Evolutionary conservation across 2,113 vertebrate genomes (phyloP), one percentile per base, ranked within the genome.

Genomic region (Gila orcuttii): DNA sequence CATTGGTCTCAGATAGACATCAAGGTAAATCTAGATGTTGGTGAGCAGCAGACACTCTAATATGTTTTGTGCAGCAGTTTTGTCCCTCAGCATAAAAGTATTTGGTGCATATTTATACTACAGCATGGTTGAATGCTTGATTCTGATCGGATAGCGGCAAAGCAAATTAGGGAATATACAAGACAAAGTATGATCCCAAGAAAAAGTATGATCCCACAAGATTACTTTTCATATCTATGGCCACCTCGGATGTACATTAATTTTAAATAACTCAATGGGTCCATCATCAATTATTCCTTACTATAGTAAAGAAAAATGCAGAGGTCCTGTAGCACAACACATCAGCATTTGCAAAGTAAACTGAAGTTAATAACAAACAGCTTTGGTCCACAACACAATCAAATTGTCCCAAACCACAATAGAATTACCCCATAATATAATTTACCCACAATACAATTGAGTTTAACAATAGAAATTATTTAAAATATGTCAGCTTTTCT

Each of bases 1-100:
- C 23, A 83, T 21, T 47, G 76, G 74, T 62, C 39, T 83, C 23
- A 60, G 68, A 83, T 28, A 73, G 19, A 73, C 68, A 83, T 83
- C 82, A 83, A 83, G 82, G 82, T 7, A 59, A 59, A 39, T 83
- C 50, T 59, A 1, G n/a, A 28, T 57, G 50, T 25, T 36, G 68
- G 31, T 21, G 50, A 57, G 3, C 64, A 71, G 10, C 66, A 83
- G 28, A 4, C 25, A 64, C 15, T 82, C 10, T 66, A 66, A 81
- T 81, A 36, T 36, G 25, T 28, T 50, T 69, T 23, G 17, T 83
- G 66, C 13, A 80, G 78, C 36, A 80, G 78, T 64, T 36, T 42
- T 64, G 13, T n/a, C 47, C 23, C 68, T 73, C 12, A 25, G 3
- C 25, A 66, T 66, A 23, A 12, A 82, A 31, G 45, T 21, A 68